phyloP scores from a whole-genome alignment of 2,797 vertebrate species.

The Parambassis ranga region DNA sequence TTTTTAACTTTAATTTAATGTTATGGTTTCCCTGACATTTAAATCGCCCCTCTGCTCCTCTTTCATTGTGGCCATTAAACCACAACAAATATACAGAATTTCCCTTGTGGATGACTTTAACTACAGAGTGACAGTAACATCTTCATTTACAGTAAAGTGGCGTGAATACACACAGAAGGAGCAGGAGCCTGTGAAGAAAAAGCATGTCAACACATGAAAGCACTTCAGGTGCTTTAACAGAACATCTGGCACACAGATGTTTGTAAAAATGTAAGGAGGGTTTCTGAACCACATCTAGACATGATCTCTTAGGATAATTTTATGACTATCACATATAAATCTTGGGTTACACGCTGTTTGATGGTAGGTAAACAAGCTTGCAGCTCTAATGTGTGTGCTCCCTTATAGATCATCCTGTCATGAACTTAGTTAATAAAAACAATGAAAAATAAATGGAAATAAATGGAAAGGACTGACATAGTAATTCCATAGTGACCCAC shows the following conservation, averaged over 20 bases:
- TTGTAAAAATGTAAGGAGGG: neutral
- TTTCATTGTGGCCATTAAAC: too few species aligned
- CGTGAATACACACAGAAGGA: neutral
- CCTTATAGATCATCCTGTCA: neutral
- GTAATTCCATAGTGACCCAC: too few species aligned
- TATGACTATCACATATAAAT: too few species aligned
- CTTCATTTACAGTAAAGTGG: neutral
- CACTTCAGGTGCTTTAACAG: slow-evolving; percentile 8
- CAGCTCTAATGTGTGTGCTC: neutral
- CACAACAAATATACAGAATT: too few species aligned
- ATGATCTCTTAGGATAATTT: neutral
- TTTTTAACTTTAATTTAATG: too few species aligned
- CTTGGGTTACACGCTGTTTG: too few species aligned
- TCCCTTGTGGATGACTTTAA: slow-evolving; percentile 3
- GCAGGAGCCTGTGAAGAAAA: neutral
- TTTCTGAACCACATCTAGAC: neutral
- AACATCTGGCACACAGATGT: neutral
- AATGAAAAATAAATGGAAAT: neutral
- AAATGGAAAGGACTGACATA: neutral
- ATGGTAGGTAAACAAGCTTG: neutral
- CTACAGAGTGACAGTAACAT: neutral
- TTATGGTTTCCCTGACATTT: too few species aligned
- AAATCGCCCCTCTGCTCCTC: neutral
- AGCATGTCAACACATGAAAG: slow-evolving; percentile 37
- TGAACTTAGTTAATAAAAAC: neutral